These are phyloP conservation scores for Hippocampus mohnikei DNA, from an alignment of 2,113 vertebrate species.

Conservation along the genomic window DNA sequence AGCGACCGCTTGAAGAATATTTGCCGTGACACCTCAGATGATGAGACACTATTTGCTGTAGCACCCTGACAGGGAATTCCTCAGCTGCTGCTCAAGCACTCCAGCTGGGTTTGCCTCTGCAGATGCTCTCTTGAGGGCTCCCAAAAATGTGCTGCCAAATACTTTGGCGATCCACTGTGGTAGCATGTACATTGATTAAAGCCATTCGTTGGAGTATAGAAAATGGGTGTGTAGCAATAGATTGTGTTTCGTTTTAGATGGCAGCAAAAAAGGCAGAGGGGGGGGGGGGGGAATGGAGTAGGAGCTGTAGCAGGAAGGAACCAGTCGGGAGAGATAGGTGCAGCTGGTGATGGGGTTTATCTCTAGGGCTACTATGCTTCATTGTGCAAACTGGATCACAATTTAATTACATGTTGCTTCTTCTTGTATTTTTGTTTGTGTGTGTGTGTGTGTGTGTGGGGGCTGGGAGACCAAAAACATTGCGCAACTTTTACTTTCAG, in stretches of 20 bases:
- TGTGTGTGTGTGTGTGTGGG: not conserved
- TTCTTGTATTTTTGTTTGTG: not conserved
- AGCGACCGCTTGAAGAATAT: constrained; percentile 42
- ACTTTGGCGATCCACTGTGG: constrained; percentile 10
- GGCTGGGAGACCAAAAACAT: constrained; percentile 14
- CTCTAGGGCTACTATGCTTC: constrained; percentile 66
- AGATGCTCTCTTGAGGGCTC: constrained; percentile 26
- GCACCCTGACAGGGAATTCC: constrained; percentile 80
- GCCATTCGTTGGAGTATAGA: constrained; percentile 14
- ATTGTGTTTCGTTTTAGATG: constrained; percentile 31
- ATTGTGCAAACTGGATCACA: constrained; percentile 56
- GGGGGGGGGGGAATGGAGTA: not conserved
- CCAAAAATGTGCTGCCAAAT: constrained; percentile 42
- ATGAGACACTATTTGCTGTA: constrained; percentile 79
- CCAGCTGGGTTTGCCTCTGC: constrained; percentile 58
- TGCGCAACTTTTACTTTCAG: constrained; percentile 13
- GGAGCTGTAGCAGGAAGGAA: constrained; percentile 20
- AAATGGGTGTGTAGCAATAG: constrained; percentile 9
- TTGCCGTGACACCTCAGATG: constrained; percentile 66
- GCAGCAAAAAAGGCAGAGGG: constrained; percentile 10
- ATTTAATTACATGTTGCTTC: constrained; percentile 18
- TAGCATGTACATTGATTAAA: constrained; percentile 25
- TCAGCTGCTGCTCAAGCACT: constrained; percentile 71
- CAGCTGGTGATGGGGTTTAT: constrained; percentile 83
- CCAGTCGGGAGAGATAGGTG: constrained; percentile 78